These are phyloP conservation scores for Philaethria dido DNA, from an alignment of 2,888 invertebrate genomes.

Conservation along the genomic window DNA sequence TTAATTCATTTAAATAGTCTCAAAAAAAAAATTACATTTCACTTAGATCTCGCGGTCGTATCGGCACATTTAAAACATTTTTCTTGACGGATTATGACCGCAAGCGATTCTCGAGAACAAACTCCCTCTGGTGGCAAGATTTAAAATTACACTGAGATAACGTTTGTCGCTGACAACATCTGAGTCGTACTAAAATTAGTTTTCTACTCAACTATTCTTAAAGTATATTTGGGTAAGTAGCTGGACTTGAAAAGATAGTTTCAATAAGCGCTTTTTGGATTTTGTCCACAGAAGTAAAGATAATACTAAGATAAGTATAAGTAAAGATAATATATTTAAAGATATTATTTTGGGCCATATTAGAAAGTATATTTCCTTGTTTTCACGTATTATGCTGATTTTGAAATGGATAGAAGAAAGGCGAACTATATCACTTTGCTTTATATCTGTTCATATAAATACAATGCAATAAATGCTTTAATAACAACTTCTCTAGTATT, in stretches of 20 bases:
- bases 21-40: too few relatives aligned
- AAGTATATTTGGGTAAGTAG: conserved; percentile 5
- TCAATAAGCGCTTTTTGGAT: not conserved
- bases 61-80: conserved; percentile 24
- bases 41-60: conserved; percentile 6
- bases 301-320: too few relatives aligned
- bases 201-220: conserved; percentile 21
- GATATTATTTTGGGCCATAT: too few relatives aligned
- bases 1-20: too few relatives aligned
- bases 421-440: too few relatives aligned
- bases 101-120: conserved; percentile 41
- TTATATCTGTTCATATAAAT: too few relatives aligned
- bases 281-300: not conserved
- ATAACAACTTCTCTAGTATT: too few relatives aligned
- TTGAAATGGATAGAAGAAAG: too few relatives aligned
- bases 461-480: too few relatives aligned
- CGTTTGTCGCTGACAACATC: conserved; percentile 34
- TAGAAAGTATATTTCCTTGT: too few relatives aligned
- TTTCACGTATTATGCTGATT: too few relatives aligned
- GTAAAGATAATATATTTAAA: too few relatives aligned
- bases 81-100: conserved; percentile 42
- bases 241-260: not conserved
- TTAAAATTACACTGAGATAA: conserved; percentile 42
- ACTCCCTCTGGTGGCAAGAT: conserved; percentile 43
- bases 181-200: conserved; percentile 35